Evolutionary conservation across 2,797 vertebrate species (phyloP).

Genomic region (Coccyzus lansbergi): DNA sequence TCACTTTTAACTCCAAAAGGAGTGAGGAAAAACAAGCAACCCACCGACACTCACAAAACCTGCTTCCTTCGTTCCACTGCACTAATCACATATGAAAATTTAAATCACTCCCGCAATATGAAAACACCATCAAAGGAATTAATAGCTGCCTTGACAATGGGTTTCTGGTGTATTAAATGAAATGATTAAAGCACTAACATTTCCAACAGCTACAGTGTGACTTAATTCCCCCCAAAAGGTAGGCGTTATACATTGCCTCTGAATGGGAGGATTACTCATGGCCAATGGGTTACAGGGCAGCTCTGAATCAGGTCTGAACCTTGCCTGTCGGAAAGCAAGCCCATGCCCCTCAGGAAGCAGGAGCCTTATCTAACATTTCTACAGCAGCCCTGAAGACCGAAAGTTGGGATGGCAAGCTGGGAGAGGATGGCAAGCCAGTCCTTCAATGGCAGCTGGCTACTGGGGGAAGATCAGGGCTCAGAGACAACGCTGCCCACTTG

Average conservation of each 20-base stretch:
- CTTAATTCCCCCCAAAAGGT: not conserved
- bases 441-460: not conserved
- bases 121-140: not conserved
- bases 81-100: not conserved
- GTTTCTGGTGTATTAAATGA: not conserved
- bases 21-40: not conserved
- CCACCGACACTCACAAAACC: slow-evolving; percentile 9
- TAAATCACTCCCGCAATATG: not conserved
- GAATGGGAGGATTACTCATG: not conserved
- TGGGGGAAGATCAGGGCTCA: not conserved
- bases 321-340: not conserved
- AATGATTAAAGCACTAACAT: not conserved
- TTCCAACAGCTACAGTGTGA: not conserved
- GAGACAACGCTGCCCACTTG: not conserved
- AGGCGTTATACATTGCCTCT: not conserved
- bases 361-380: not conserved
- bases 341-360: not conserved
- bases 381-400: not conserved
- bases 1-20: not conserved
- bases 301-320: slow-evolving; percentile 1
- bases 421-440: not conserved
- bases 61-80: not conserved
- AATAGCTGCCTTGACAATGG: not conserved
- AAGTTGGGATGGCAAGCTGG: fast-evolving
- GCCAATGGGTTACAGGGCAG: not conserved